Evolutionary conservation across 2,113 vertebrate species (phyloP), one percentile per base, ranked within the genome.

Genomic region (Sterna hirundo): DNA sequence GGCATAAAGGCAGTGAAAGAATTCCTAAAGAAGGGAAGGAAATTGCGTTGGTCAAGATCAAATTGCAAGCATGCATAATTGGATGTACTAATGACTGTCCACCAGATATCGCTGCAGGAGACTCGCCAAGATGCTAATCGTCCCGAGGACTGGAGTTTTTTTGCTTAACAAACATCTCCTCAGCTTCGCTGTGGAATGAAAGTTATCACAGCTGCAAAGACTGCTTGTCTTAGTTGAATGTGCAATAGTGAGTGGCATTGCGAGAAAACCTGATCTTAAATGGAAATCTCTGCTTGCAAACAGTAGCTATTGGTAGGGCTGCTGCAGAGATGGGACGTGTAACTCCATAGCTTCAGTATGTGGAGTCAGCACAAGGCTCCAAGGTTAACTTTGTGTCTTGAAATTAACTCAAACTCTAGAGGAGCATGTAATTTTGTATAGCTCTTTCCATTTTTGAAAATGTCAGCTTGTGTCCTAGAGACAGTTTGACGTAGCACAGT

Each of bases 11-110:
- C 93, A 91, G 78, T 57, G 36, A 85, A 96, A 94, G 85, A 96
- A 95, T 93, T 96, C 78, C 91, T 94, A 26, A 93, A 96, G 89
- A 95, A 89, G 77, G 77, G 75, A 87, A 91, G 93, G 89, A 91
- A 95, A 87, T 91, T 85, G 61, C 6, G 0, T 61, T 87, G 89
- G 89, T 93, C 55, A 68, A 89, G 93, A 95, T 94, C 86, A 89
- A 81, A 76, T 87, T 86, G 72, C 89, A 91, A 68, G 72, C 81
- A 51, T 84, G 91, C 72, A 51, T 84, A 81, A 96, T 91, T 62
- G 83, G 81, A 78, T 84, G 72, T 60, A 42, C 86, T 88, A 82
- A 89, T 62, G 60, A 74, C 86, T 82, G 74, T 84, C 91, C 74
- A 91, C 72, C 74, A 97, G 88, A 91, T 78, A 96, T 30, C 5